These are phyloP conservation scores for Micrasema minimum DNA, from an alignment of 1,140 invertebrate species.

Conservation along the genomic window DNA sequence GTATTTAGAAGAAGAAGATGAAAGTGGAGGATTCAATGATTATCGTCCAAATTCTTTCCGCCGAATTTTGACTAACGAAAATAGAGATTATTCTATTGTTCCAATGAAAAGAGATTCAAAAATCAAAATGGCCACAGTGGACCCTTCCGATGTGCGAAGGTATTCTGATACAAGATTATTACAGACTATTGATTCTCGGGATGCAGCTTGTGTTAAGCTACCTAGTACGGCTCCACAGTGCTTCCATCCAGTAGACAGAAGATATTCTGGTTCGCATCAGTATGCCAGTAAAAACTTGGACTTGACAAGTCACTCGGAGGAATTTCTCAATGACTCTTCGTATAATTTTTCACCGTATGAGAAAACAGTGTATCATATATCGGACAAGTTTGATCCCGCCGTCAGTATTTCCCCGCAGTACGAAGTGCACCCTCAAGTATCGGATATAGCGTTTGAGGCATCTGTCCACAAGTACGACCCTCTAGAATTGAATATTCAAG, in stretches of 20 bases:
- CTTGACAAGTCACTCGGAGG: constrained; percentile 45
- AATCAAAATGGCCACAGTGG: constrained; percentile 52
- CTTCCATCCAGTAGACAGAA: constrained; percentile 39
- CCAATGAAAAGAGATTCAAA: constrained; percentile 49
- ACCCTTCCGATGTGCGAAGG: constrained; percentile 56
- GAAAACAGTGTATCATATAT: constrained; percentile 52
- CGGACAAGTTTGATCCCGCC: constrained; percentile 48
- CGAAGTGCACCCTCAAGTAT: constrained; percentile 49
- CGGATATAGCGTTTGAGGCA: constrained; percentile 60
- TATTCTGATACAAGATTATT: constrained; percentile 65
- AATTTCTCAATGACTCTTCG: constrained; percentile 45
- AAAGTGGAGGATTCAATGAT: constrained; percentile 64
- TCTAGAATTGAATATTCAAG: constrained; percentile 64
- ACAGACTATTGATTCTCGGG: constrained; percentile 48
- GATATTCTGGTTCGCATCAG: constrained; percentile 35
- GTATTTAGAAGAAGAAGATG: constrained; percentile 62
- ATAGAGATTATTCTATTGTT: constrained; percentile 50
- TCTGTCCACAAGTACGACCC: constrained; percentile 58
- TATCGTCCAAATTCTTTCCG: constrained; percentile 61
- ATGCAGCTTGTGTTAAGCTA: constrained; percentile 38
- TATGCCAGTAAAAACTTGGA: constrained; percentile 45
- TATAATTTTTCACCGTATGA: constrained; percentile 44
- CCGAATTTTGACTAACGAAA: constrained; percentile 56
- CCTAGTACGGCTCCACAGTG: constrained; percentile 44
- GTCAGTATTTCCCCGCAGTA: constrained; percentile 41